Percentiles rank a stretch among this genome's conserved stretches.
Conservation (phyloP, 2,113 vertebrate species). For the Barnardius zonarius region DNA sequence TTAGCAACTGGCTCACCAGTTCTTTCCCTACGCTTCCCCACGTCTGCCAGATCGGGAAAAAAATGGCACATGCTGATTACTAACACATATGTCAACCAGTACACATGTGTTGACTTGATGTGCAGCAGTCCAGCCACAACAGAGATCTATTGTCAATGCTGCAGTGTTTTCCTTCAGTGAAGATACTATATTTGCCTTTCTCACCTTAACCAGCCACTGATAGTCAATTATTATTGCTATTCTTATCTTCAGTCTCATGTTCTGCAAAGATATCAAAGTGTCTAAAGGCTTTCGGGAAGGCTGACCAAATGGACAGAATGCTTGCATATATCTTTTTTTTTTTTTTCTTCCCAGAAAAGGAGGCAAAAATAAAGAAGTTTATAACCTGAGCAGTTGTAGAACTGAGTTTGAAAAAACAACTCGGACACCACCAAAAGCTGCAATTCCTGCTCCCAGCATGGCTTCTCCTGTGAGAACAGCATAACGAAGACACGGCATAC, state of each 20-base stretch:
- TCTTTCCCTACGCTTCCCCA: neutral
- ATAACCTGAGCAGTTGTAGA: neutral
- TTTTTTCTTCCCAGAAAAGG: neutral
- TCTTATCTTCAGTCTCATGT: neutral
- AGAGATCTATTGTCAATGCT: neutral
- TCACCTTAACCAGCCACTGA: neutral
- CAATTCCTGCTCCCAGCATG: neutral
- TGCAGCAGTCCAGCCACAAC: neutral
- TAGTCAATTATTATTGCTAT: neutral
- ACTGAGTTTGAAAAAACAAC: neutral
- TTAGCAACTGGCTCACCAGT: neutral
- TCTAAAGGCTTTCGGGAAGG: neutral
- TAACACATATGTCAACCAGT: accelerated
- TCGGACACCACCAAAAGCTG: neutral
- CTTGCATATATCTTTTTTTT: neutral
- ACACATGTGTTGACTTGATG: accelerated
- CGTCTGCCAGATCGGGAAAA: neutral
- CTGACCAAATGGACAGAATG: neutral
- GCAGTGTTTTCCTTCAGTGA: neutral
- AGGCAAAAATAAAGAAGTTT: neutral
- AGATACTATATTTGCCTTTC: neutral
- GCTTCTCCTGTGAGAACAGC: neutral
- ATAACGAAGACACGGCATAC: neutral
- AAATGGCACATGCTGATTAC: accelerated
- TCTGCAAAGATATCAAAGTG: neutral